A percentile compares a stretch with the other conserved stretches of the same genome.
Evolutionary conservation across 2,797 vertebrate genomes (phyloP).

Genomic region (Meriones psammophilus): DNA sequence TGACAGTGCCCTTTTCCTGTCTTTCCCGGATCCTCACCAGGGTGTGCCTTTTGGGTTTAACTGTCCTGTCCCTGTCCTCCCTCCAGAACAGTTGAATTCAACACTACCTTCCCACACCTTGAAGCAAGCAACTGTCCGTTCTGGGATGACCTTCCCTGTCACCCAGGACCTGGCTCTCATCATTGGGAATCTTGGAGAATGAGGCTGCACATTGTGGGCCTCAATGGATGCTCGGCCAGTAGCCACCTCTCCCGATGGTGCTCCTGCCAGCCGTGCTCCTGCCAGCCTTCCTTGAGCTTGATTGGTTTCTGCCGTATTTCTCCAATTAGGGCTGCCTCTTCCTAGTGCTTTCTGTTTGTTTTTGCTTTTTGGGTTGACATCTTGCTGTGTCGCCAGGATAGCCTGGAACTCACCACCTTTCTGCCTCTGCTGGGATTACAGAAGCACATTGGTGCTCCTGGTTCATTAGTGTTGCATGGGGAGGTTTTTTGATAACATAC

Average conservation of each 20-base stretch:
- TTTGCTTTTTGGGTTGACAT: not conserved
- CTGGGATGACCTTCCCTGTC: too few relatives aligned
- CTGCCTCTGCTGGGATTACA: not conserved
- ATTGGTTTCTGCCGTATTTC: not conserved
- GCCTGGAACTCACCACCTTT: not conserved
- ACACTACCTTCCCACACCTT: too few relatives aligned
- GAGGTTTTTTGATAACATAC: not conserved
- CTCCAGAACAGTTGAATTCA: not conserved
- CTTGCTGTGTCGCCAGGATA: too few relatives aligned
- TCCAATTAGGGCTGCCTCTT: not conserved
- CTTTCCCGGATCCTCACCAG: not conserved
- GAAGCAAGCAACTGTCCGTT: not conserved
- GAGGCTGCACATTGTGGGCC: too few relatives aligned
- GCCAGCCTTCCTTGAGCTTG: not conserved
- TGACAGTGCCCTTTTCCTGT: not conserved
- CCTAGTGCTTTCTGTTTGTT: not conserved
- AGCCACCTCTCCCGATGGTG: not conserved
- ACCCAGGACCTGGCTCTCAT: too few relatives aligned
- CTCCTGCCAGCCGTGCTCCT: too few relatives aligned
- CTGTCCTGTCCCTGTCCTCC: not conserved
- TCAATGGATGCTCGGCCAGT: fast-evolving
- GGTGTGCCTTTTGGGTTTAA: not conserved
- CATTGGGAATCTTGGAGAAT: not conserved
- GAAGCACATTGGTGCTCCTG: too few relatives aligned
- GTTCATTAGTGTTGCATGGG: not conserved